Conservation (phyloP, 2,797 vertebrate species). For the Bovichtus diacanthus region DNA sequence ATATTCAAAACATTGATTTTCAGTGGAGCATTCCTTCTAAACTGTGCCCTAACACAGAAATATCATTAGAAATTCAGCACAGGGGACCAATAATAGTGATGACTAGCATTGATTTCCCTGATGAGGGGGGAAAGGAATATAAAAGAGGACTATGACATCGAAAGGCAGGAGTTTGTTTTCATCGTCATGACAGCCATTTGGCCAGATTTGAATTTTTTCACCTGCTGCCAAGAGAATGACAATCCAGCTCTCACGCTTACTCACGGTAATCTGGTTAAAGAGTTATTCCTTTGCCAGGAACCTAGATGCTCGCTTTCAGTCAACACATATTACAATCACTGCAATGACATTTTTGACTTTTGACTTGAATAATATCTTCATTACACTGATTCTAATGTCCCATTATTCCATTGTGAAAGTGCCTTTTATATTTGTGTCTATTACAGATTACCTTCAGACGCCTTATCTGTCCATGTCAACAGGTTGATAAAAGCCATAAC, state of each 20-base stretch:
- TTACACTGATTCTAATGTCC: neutral
- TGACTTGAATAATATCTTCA: too few species aligned
- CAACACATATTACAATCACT: neutral
- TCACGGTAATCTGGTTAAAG: slow-evolving; percentile 6
- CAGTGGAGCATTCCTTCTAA: neutral
- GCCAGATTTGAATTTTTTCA: neutral
- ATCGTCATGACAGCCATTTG: neutral
- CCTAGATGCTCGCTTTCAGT: neutral
- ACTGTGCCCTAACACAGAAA: neutral
- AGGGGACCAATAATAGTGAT: neutral
- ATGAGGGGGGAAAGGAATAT: neutral
- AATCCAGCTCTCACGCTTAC: neutral
- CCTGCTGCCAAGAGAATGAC: neutral
- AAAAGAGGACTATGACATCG: neutral
- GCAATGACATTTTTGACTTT: too few species aligned
- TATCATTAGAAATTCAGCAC: neutral
- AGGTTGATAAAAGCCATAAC: slow-evolving; percentile 6
- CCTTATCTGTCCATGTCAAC: neutral
- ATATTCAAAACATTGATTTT: neutral
- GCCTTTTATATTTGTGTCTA: neutral
- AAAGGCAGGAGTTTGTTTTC: neutral
- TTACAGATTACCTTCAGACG: neutral
- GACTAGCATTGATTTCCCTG: neutral
- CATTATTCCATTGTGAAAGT: neutral
- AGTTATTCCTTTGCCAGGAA: neutral